Percentiles rank a stretch among this genome's conserved stretches.
phyloP scores from a whole-genome alignment of 2,113 vertebrate species.

The Pseudorasbora parva region DNA sequence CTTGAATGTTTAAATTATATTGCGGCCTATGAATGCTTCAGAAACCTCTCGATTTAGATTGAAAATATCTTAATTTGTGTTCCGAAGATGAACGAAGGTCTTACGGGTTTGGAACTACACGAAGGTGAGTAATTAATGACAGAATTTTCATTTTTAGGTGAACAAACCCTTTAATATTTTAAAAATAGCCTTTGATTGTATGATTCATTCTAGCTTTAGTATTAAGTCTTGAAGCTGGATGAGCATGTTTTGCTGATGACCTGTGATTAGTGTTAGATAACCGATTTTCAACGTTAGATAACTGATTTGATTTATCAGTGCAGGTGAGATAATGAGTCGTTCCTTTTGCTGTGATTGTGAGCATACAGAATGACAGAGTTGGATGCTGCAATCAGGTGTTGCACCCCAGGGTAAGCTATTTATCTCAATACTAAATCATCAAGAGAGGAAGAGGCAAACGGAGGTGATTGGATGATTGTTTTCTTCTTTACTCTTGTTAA shows the following conservation, averaged over 20 bases:
- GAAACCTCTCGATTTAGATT: no score
- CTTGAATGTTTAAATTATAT: no score
- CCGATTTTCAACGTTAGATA: no score
- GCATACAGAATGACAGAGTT: conserved; percentile 37
- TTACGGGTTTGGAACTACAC: no score
- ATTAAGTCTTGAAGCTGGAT: not conserved
- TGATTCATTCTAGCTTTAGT: conserved; percentile 5
- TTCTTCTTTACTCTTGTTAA: conserved; percentile 1
- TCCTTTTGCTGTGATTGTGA: conserved; percentile 26
- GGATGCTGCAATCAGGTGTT: conserved; percentile 53
- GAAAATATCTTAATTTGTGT: no score
- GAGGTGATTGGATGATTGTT: conserved; percentile 40
- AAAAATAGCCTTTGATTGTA: not conserved
- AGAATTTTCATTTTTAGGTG: no score
- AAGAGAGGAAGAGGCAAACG: conserved; percentile 37
- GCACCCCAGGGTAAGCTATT: conserved; percentile 46
- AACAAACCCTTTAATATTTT: not conserved
- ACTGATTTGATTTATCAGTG: conserved; percentile 22
- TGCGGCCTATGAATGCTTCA: no score
- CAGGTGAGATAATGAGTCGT: conserved; percentile 41
- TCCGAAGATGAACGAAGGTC: no score
- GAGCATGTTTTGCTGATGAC: not conserved
- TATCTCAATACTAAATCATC: conserved; percentile 55
- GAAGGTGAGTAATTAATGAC: no score
- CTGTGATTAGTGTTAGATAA: conserved; percentile 12